Conservation (phyloP, 2,888 invertebrate genomes). For the Orchesellides sinensis region DNA sequence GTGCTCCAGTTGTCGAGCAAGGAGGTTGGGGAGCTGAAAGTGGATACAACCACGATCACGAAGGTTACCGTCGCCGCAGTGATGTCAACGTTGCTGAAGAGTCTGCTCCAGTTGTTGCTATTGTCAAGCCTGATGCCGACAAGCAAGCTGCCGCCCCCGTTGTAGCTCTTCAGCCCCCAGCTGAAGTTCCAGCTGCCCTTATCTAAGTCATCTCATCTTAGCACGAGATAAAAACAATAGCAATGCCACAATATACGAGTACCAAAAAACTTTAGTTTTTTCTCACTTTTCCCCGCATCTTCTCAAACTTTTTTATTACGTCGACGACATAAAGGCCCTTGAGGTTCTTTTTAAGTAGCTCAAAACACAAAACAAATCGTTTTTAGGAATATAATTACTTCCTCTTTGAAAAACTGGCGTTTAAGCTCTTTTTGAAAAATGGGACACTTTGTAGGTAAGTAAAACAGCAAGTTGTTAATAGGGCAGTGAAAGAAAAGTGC, state of each 20-base stretch:
- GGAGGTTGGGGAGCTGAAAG: slow-evolving; percentile 54
- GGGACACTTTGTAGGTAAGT: slow-evolving; percentile 43
- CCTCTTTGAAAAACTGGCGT: slow-evolving; percentile 47
- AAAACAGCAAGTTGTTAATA: slow-evolving; percentile 40
- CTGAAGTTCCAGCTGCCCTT: slow-evolving; percentile 61
- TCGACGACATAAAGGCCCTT: slow-evolving; percentile 13
- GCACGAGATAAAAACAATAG: no score
- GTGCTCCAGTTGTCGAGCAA: slow-evolving; percentile 6
- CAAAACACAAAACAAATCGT: slow-evolving; percentile 44
- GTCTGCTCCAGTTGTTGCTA: slow-evolving; percentile 58
- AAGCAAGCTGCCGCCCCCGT: slow-evolving; percentile 24
- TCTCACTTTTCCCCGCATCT: slow-evolving; percentile 25
- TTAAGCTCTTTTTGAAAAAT: slow-evolving; percentile 42
- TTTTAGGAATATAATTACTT: no score
- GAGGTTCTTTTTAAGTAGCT: slow-evolving; percentile 30
- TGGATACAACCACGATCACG: slow-evolving; percentile 48
- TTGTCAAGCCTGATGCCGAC: slow-evolving; percentile 52
- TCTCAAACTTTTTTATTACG: no score
- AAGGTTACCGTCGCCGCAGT: slow-evolving; percentile 60
- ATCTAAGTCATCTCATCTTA: slow-evolving; percentile 65
- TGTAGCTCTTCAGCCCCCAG: slow-evolving; percentile 55
- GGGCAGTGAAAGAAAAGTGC: slow-evolving; percentile 49
- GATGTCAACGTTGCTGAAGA: slow-evolving; percentile 60
- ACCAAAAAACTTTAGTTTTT: slow-evolving; percentile 30
- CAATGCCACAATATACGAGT: no score